Conservation (phyloP, 2,888 invertebrate species). For the Hypolimnas misippus region DNA sequence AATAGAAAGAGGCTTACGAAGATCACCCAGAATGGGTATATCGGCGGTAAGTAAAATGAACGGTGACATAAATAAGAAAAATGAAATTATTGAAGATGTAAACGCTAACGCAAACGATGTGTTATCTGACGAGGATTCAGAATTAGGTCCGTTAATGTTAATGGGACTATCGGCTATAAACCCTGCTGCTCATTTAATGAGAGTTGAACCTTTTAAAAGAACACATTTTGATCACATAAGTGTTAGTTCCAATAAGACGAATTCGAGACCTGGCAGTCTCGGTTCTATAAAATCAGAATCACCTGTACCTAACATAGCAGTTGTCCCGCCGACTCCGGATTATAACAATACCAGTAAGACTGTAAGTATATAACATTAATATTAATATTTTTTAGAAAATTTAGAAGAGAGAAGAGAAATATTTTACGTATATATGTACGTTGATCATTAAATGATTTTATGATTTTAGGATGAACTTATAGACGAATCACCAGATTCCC, state of each 20-base stretch:
- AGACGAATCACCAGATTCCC: constrained; percentile 89
- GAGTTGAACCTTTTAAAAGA: constrained; percentile 83
- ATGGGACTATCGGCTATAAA: constrained; percentile 86
- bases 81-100: constrained; percentile 66
- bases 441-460: too few species aligned
- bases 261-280: constrained; percentile 78
- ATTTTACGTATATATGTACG: too few species aligned
- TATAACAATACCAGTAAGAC: constrained; percentile 73
- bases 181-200: constrained; percentile 85
- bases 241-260: constrained; percentile 57
- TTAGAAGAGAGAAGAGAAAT: too few species aligned
- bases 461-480: constrained; percentile 72
- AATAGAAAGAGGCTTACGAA: constrained; percentile 71
- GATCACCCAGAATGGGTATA: constrained; percentile 78
- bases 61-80: constrained; percentile 76
- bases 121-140: constrained; percentile 84
- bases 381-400: too few species aligned
- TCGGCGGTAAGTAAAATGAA: constrained; percentile 79
- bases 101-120: constrained; percentile 67
- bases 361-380: too few species aligned
- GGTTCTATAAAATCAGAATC: constrained; percentile 71
- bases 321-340: constrained; percentile 90
- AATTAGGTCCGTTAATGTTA: constrained; percentile 86
- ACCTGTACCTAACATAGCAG: constrained; percentile 87
- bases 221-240: constrained; percentile 47